phyloP scores from a whole-genome alignment of 2,797 vertebrate genomes.

The Okamejei kenojei region DNA sequence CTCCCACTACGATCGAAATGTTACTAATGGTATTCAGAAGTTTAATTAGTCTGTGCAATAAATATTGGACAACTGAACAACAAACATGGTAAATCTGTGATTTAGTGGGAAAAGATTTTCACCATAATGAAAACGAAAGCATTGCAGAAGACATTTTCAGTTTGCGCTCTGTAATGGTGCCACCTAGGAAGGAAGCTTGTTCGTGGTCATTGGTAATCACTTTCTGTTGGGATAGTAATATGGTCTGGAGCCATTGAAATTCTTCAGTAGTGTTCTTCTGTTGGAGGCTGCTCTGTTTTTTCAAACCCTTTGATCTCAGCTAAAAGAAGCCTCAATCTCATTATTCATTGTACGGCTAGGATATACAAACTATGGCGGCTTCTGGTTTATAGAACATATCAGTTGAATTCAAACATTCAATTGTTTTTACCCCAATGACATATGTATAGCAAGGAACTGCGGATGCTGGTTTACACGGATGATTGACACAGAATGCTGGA shows the following conservation, averaged over 20 bases:
- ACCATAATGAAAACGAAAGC: not conserved
- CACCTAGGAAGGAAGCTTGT: not conserved
- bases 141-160: not conserved
- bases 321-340: too few relatives aligned
- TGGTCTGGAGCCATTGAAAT: not conserved
- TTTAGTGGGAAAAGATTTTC: not conserved
- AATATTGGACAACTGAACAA: not conserved
- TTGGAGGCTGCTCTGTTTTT: not conserved
- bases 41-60: not conserved
- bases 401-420: not conserved
- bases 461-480: too few relatives aligned
- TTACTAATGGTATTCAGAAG: not conserved
- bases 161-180: too few relatives aligned
- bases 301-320: not conserved
- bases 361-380: not conserved
- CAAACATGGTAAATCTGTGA: not conserved
- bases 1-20: not conserved
- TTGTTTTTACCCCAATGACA: not conserved
- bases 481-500: too few relatives aligned
- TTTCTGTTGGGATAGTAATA: not conserved
- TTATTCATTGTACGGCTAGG: not conserved
- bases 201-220: not conserved
- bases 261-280: not conserved
- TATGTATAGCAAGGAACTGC: not conserved
- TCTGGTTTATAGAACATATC: not conserved